phyloP scores from a whole-genome alignment of 1,140 invertebrate genomes.

The Ostrea edulis region DNA sequence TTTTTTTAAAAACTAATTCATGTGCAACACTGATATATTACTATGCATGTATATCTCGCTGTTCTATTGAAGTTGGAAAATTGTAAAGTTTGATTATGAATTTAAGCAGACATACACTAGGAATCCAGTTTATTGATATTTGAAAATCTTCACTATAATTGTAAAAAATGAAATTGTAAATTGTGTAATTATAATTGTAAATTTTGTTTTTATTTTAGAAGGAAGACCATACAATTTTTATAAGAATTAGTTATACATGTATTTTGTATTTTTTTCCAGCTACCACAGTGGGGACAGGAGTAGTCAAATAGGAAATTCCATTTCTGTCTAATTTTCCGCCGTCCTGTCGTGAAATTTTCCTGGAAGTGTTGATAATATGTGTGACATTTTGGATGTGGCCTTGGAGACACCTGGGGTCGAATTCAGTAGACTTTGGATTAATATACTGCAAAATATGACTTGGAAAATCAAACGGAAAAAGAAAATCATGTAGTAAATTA shows the following conservation, averaged over 20 bases:
- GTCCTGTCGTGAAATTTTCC: background rate
- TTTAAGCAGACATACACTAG: no score
- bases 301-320: background rate
- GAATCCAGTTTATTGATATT: no score
- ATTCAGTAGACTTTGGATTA: background rate
- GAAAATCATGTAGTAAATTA: background rate
- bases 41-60: no score
- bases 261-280: slow-evolving; percentile 8
- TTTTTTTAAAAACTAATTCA: no score
- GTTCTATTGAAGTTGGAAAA: no score
- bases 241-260: background rate
- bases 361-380: background rate
- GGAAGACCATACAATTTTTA: background rate
- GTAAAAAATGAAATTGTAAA: background rate
- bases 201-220: no score
- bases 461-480: slow-evolving; percentile 30
- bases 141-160: no score
- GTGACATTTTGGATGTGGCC: background rate
- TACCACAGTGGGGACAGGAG: slow-evolving; percentile 53
- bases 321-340: slow-evolving; percentile 7
- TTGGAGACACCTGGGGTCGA: background rate
- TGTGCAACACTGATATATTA: no score
- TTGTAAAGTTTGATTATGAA: no score
- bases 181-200: no score
- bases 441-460: slow-evolving; percentile 26